Evolutionary conservation across 2,113 vertebrate species (phyloP).

Genomic region (Carassius gibelio): DNA sequence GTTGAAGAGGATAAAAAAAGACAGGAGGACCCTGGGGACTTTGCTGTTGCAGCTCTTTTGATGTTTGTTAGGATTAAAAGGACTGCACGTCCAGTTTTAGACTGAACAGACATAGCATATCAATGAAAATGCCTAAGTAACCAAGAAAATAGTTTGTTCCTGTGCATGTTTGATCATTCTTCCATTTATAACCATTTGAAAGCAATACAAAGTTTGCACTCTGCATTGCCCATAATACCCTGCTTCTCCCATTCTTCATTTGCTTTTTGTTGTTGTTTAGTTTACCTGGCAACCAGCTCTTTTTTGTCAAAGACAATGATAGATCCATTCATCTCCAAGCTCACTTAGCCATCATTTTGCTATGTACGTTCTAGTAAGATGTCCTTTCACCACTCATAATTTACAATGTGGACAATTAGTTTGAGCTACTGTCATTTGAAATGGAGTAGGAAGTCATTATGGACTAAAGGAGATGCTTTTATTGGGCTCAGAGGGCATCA

Average conservation of each 20-base stretch:
- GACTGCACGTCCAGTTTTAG: not conserved
- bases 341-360: not conserved
- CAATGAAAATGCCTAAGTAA: not conserved
- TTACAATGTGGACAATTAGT: slow-evolving; percentile 55
- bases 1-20: slow-evolving; percentile 3
- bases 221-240: not conserved
- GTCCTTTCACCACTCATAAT: slow-evolving; percentile 31
- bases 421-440: slow-evolving; percentile 54
- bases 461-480: slow-evolving; percentile 55
- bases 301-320: not conserved
- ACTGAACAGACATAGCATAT: not conserved
- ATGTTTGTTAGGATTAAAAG: too few species aligned
- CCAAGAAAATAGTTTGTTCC: not conserved
- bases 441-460: slow-evolving; percentile 54
- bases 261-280: not conserved
- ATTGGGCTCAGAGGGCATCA: slow-evolving; percentile 61
- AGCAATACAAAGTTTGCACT: not conserved
- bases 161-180: not conserved
- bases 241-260: not conserved
- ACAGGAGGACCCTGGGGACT: not conserved
- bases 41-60: slow-evolving; percentile 2
- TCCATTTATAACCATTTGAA: not conserved
- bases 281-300: not conserved
- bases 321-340: not conserved
- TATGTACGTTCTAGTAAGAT: slow-evolving; percentile 1